Evolutionary conservation across 2,797 vertebrate species (phyloP), one percentile per base, ranked within the genome.

Genomic region (Buphagus erythrorhynchus): DNA sequence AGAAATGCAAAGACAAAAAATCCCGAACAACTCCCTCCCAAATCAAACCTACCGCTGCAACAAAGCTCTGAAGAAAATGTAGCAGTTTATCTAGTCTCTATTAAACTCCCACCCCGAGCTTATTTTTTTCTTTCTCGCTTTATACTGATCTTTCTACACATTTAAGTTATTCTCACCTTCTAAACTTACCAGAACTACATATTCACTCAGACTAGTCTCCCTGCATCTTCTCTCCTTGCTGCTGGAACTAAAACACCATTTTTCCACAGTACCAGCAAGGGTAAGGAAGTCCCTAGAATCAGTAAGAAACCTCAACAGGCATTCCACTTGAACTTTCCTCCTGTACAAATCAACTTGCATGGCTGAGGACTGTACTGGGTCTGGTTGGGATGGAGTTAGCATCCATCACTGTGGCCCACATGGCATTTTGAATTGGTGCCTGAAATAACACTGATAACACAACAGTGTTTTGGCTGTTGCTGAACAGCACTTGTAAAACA

Each of bases 21-120:
- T 2, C 10, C 10, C 14, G 7, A 38, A 9, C 8, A 24, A 21
- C 16, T 62, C 21, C 17, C 9, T 15, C 5, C 6, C 3, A 63
- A 49, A 28, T 12, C 17, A 55, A 55, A 29, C 33, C 6, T 46
- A 5, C 7, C 13, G 3, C 7, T 0, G 1, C 11, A 48, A 8
- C 2, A 81, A 59, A 85, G 4, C 18, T 58, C 61, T 43, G 22
- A 86, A 63, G 36, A 80, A 85, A 85, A 62, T 0, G 0, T n/a
- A 58, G 68, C 10, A 69, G 20, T 40, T 76, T 85, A 28, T 62
- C 43, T 31, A 48, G 65, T 62, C 16, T 75, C 57, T 43, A 35
- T 16, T 52, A 57, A 57, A 90, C 15, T 55, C 15, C 24, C 15
- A 43, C 10, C 13, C 18, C 21, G 45, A 31, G 6, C 18, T 57